Conservation (phyloP, 2,888 invertebrate species). For the Cryptus viduatorius region DNA sequence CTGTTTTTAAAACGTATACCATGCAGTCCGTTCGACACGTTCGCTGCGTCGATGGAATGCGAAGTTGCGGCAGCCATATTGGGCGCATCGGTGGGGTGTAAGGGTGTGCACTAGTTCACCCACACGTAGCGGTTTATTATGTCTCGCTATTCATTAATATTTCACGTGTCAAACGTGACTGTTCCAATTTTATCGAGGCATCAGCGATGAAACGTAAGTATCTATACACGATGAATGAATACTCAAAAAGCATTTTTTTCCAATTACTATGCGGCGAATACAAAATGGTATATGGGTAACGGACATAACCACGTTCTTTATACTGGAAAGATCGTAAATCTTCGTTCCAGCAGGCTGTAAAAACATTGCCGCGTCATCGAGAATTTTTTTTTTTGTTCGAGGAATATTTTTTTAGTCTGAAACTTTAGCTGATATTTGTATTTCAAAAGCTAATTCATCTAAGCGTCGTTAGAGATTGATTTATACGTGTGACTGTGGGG, state of each 20-base stretch:
- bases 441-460: no score
- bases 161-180: neutral
- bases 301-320: no score
- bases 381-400: no score
- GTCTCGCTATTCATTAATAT: neutral
- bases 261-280: neutral
- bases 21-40: conserved; percentile 42
- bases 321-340: no score
- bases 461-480: no score
- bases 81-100: conserved; percentile 44
- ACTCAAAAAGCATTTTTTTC: neutral
- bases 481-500: neutral
- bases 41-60: conserved; percentile 58
- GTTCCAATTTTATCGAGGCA: neutral
- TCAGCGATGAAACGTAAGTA: neutral
- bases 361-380: no score
- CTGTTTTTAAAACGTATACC: conserved; percentile 6
- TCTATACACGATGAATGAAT: neutral
- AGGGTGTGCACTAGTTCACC: conserved; percentile 35
- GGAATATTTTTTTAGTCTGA: neutral
- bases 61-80: conserved; percentile 54
- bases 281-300: neutral
- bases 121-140: neutral
- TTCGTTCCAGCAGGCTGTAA: no score
- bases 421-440: neutral